phyloP scores from a whole-genome alignment of 2,888 invertebrate species.

The Eulithis prunata region DNA sequence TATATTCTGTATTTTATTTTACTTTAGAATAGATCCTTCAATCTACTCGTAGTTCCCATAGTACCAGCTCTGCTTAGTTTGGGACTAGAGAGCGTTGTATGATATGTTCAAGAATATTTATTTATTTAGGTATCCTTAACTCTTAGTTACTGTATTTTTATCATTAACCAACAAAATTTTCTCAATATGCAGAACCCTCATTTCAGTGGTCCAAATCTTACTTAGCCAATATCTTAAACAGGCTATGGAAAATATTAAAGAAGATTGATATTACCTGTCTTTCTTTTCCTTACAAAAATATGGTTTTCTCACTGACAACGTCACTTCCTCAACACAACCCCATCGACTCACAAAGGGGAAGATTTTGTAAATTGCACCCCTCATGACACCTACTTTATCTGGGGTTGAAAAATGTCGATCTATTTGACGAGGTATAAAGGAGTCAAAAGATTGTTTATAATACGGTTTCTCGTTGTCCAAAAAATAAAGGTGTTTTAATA shows the following conservation, averaged over 20 bases:
- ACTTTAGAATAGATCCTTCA: no score
- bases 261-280: not conserved
- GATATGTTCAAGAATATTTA: no score
- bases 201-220: not conserved
- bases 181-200: no score
- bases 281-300: slow-evolving; percentile 27
- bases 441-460: slow-evolving; percentile 27
- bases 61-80: no score
- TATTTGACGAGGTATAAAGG: slow-evolving; percentile 29
- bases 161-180: no score
- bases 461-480: no score
- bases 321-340: slow-evolving; percentile 32
- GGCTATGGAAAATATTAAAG: slow-evolving; percentile 5
- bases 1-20: no score
- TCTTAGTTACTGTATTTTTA: no score
- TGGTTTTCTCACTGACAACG: slow-evolving; percentile 28
- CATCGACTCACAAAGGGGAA: slow-evolving; percentile 71
- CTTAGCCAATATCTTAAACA: not conserved
- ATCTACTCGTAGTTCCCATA: no score
- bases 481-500: no score
- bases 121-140: no score
- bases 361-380: slow-evolving; percentile 74
- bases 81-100: no score
- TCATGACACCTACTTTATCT: slow-evolving; percentile 68
- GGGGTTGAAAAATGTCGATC: slow-evolving; percentile 56